Conservation (phyloP, 2,113 vertebrate species). For the Tachycineta bicolor region DNA sequence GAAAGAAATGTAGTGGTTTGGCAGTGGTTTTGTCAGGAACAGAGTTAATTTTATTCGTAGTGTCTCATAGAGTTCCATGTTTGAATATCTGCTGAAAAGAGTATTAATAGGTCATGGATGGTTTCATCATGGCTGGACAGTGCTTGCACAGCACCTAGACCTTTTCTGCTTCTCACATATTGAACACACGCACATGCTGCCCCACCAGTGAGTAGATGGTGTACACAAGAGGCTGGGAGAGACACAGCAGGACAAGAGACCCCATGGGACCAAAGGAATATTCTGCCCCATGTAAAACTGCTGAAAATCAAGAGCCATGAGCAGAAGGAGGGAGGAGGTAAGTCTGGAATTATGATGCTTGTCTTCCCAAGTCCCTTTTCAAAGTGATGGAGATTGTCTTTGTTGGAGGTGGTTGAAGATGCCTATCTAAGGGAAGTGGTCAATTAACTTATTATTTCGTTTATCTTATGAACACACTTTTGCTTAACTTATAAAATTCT, state of each 20-base stretch:
- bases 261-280: background rate
- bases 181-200: background rate
- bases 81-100: background rate
- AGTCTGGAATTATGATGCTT: background rate
- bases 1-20: background rate
- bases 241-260: background rate
- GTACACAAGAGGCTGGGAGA: background rate
- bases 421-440: fast-evolving
- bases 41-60: background rate
- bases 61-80: background rate
- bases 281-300: fast-evolving
- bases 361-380: background rate
- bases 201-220: fast-evolving
- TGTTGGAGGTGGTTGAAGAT: background rate
- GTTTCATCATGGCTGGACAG: background rate
- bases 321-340: background rate
- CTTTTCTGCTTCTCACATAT: background rate
- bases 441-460: background rate
- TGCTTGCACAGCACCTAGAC: background rate
- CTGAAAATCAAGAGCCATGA: background rate
- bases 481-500: background rate
- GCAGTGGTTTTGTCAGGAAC: background rate
- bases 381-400: fast-evolving
- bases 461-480: fast-evolving
- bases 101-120: background rate